Conservation (phyloP, 2,113 vertebrate species). For the Phodopus roborovskii region DNA sequence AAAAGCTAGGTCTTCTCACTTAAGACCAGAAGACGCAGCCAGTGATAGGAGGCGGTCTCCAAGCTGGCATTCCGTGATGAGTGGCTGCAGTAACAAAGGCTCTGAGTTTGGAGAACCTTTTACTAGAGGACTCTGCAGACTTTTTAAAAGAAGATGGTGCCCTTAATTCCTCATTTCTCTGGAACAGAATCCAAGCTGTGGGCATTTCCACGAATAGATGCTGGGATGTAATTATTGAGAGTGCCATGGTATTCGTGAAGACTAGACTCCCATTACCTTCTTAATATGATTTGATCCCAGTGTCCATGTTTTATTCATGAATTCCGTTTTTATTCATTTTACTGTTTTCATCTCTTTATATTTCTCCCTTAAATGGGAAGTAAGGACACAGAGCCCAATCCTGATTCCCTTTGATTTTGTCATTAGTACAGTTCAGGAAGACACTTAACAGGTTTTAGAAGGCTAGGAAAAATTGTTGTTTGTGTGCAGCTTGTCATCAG, state of each 20-base stretch:
- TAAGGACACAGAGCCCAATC: conserved; percentile 20
- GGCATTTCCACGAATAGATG: conserved; percentile 43
- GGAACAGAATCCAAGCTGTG: conserved; percentile 11
- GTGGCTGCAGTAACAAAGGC: background rate
- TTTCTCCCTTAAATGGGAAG: conserved; percentile 42
- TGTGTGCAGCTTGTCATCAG: conserved; percentile 36
- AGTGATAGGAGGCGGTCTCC: background rate
- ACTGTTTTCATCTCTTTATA: conserved; percentile 60
- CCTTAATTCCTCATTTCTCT: background rate
- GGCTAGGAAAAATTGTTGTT: background rate
- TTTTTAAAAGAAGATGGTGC: conserved; percentile 11
- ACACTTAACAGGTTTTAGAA: conserved; percentile 30
- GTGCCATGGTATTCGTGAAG: conserved; percentile 56
- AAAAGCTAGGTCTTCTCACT: conserved; percentile 7
- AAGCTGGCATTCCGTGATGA: background rate
- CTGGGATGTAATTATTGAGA: conserved; percentile 63
- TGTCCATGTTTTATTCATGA: conserved; percentile 77
- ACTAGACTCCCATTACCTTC: conserved; percentile 39
- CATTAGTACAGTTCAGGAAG: conserved; percentile 42
- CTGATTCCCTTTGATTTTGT: conserved; percentile 32
- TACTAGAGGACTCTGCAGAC: background rate
- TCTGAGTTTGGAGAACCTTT: background rate
- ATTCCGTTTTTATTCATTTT: conserved; percentile 55
- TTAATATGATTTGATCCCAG: conserved; percentile 67
- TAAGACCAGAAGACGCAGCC: background rate